Percentiles rank a stretch among this genome's conserved stretches.
phyloP scores from a whole-genome alignment of 2,113 vertebrate species.

The Agapornis roseicollis region DNA sequence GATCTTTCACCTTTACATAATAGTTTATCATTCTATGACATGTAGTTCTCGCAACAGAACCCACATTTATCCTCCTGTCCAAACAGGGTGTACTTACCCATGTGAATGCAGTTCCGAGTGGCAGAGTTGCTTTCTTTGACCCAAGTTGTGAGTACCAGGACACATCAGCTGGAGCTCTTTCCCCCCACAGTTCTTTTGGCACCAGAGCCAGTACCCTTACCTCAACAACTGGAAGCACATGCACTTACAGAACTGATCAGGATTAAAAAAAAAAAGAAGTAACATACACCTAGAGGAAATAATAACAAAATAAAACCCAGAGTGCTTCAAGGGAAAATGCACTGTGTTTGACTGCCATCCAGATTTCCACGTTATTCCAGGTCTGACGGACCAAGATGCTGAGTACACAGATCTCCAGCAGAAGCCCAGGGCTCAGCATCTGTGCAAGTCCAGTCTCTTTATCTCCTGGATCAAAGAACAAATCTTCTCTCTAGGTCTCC shows the following conservation, averaged over 20 bases:
- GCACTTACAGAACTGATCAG: neutral
- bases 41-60: neutral
- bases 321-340: conserved; percentile 3
- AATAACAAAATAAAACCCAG: neutral
- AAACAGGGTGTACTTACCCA: neutral
- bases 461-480: conserved; percentile 36
- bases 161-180: neutral
- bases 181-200: neutral
- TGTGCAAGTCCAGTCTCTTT: neutral
- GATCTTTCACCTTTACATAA: neutral
- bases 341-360: conserved; percentile 24
- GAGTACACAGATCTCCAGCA: neutral
- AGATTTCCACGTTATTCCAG: conserved; percentile 13
- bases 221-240: fast-evolving
- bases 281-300: neutral
- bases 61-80: neutral
- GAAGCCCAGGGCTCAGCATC: neutral
- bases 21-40: neutral
- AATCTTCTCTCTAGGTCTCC: conserved; percentile 34
- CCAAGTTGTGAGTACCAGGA: neutral
- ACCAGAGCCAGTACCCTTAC: conserved; percentile 30
- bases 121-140: neutral
- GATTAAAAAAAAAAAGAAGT: neutral
- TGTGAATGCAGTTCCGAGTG: fast-evolving
- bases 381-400: conserved; percentile 22